phyloP scores from a whole-genome alignment of 2,888 invertebrate genomes.

The Hermaeophaga mercurialis region DNA sequence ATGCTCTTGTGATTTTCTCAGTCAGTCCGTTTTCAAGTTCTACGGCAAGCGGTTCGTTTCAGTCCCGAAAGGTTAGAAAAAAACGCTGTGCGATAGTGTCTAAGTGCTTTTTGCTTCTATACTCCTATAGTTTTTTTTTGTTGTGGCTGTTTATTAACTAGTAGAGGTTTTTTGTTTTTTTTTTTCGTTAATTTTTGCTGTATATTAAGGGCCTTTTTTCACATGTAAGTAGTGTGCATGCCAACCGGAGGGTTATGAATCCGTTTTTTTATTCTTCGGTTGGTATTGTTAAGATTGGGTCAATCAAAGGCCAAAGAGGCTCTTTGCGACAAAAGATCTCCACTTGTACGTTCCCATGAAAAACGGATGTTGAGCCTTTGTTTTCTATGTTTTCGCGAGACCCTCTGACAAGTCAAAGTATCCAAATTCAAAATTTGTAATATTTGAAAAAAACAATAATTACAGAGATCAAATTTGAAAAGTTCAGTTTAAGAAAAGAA shows the following conservation, averaged over 20 bases:
- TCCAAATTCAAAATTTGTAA: too few species aligned
- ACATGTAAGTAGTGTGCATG: constrained; percentile 1
- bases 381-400: too few species aligned
- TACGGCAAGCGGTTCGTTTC: neutral
- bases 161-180: constrained; percentile 10
- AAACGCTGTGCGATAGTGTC: constrained; percentile 22
- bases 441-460: too few species aligned
- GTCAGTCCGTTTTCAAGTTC: constrained; percentile 21
- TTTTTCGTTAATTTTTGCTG: constrained; percentile 13
- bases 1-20: constrained; percentile 29
- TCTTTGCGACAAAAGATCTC: too few species aligned
- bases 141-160: constrained; percentile 10
- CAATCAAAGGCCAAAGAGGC: constrained; percentile 6
- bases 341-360: too few species aligned
- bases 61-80: constrained; percentile 5
- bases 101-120: constrained; percentile 29
- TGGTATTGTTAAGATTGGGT: constrained; percentile 12
- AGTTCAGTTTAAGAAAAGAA: too few species aligned
- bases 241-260: neutral
- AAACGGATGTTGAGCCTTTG: too few species aligned
- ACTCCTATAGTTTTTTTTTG: constrained; percentile 26
- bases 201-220: constrained; percentile 11
- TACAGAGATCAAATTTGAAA: too few species aligned
- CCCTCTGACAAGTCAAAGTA: too few species aligned
- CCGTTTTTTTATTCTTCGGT: constrained; percentile 2